Conservation (phyloP, 2,888 invertebrate genomes). For the Watsonalla cultraria region DNA sequence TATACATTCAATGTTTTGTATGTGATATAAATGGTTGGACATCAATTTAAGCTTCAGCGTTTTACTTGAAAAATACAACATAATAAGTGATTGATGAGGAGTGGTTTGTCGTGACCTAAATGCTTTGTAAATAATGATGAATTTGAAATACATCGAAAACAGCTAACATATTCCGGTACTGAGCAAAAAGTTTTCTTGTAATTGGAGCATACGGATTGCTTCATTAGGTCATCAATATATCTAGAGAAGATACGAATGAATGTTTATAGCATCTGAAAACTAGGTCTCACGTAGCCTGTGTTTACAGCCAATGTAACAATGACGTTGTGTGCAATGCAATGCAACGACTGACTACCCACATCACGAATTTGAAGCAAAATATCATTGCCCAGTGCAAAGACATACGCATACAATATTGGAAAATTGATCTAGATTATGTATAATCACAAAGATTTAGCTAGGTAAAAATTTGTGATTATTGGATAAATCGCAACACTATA, state of each 20-base stretch:
- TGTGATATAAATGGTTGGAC: constrained; percentile 9
- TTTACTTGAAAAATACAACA: constrained; percentile 5
- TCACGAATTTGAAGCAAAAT: neutral
- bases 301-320: neutral
- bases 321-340: neutral
- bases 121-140: neutral
- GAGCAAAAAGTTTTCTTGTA: constrained; percentile 11
- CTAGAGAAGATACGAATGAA: constrained; percentile 19
- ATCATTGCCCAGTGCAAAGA: too few species aligned
- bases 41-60: constrained; percentile 7
- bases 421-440: too few species aligned
- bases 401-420: too few species aligned
- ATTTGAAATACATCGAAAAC: neutral
- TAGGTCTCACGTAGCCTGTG: constrained; percentile 27
- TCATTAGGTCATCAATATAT: constrained; percentile 20
- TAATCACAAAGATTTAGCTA: too few species aligned
- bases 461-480: too few species aligned
- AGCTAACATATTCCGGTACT: neutral
- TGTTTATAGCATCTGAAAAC: constrained; percentile 28
- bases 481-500: too few species aligned
- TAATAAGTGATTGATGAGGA: constrained; percentile 1
- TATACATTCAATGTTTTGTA: constrained; percentile 1
- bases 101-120: neutral
- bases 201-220: constrained; percentile 18
- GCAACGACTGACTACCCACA: neutral